Conservation (phyloP, 2,113 vertebrate genomes). For the Aramus guarauna region DNA sequence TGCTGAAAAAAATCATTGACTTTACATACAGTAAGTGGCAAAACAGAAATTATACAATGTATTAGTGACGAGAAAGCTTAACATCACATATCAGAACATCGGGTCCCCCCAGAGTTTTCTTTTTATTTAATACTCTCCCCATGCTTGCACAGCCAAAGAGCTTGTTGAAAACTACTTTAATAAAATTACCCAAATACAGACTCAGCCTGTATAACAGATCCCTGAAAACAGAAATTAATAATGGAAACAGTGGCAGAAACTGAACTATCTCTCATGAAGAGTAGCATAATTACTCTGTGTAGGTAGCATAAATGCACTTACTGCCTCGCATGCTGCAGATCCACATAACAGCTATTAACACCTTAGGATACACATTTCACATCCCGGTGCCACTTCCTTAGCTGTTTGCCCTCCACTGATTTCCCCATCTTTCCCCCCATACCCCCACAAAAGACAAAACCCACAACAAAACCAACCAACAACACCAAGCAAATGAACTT, state of each 20-base stretch:
- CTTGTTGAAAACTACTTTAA: slow-evolving; percentile 29
- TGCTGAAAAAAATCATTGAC: not conserved
- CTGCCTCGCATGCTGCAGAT: not conserved
- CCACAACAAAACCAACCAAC: not conserved
- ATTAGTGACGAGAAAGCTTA: not conserved
- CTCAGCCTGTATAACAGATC: not conserved
- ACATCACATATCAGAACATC: not conserved
- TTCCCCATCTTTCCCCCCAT: not conserved
- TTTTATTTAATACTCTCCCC: not conserved
- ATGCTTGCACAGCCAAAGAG: not conserved
- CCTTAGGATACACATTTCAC: not conserved
- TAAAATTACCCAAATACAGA: not conserved
- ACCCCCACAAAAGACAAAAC: not conserved
- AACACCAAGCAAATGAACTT: not conserved
- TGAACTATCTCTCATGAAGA: not conserved
- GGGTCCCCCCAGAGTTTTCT: not conserved
- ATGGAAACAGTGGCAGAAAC: not conserved
- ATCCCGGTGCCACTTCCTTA: not conserved
- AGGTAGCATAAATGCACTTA: not conserved
- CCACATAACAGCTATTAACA: not conserved
- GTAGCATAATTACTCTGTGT: not conserved
- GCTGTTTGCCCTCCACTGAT: not conserved
- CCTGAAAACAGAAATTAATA: not conserved
- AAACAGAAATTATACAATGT: not conserved
- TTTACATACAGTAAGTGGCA: not conserved